phyloP scores from a whole-genome alignment of 1,140 invertebrate species.

The Gryon sp. region DNA sequence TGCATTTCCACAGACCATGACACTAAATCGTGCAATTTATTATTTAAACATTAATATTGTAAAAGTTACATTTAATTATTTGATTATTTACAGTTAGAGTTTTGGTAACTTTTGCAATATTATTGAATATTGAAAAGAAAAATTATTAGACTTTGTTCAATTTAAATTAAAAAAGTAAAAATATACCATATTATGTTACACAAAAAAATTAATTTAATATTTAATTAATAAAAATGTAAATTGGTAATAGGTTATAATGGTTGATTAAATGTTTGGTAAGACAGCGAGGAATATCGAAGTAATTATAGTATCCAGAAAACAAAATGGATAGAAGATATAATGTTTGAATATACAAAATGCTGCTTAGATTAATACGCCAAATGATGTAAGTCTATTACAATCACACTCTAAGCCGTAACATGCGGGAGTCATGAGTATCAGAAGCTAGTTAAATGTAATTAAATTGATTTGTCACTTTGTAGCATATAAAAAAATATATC shows the following conservation, averaged over 20 bases:
- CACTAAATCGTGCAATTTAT: slow-evolving; percentile 46
- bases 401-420: slow-evolving; percentile 78
- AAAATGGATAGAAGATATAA: slow-evolving; percentile 33
- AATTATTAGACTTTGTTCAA: no score
- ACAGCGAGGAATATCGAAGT: slow-evolving; percentile 60
- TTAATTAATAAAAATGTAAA: slow-evolving; percentile 12
- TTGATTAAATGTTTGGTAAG: slow-evolving; percentile 59
- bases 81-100: not conserved
- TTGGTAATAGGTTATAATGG: slow-evolving; percentile 21
- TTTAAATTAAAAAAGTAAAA: slow-evolving; percentile 1
- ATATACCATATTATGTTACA: slow-evolving; percentile 1
- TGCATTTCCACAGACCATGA: slow-evolving; percentile 10
- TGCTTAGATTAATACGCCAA: slow-evolving; percentile 67
- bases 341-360: slow-evolving; percentile 60
- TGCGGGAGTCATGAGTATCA: slow-evolving; percentile 64
- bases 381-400: slow-evolving; percentile 78
- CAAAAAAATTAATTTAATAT: not conserved
- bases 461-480: no score
- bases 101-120: slow-evolving; percentile 6
- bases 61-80: slow-evolving; percentile 4
- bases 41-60: slow-evolving; percentile 32
- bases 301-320: slow-evolving; percentile 3
- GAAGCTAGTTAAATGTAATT: slow-evolving; percentile 17
- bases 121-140: slow-evolving; percentile 1
- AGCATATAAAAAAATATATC: no score